Base-by-base conservation (phyloP, 92 coral and sea anemone species). In the Parazoanthus atlanticus region DNA sequence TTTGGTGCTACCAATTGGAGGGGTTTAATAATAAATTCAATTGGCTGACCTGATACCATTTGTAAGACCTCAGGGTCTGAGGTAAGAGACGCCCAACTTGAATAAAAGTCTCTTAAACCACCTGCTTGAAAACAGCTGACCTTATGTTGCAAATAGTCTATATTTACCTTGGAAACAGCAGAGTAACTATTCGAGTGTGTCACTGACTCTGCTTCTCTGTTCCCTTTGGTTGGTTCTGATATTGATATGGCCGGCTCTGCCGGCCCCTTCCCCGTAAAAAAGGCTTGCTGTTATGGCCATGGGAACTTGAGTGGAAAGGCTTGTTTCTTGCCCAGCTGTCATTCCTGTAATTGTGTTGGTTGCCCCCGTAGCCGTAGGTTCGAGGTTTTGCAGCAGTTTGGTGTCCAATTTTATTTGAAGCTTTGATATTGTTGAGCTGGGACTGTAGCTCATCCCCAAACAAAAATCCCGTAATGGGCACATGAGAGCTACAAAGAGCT, bases 381-480 rank as follows among this genome's bases (percentile, higher is more conserved):
- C n/a, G 67, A 61, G 67, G 67, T 61, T 61, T 61, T 19, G 26
- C 67, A 61, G 67, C 67, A 61, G 67, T 23, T 61, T 88, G 81
- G 11, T 61, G 67, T 61, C 67, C 67, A 61, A 61, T 61, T 61
- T 70, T 81, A 29, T 88, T 88, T 54, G 85, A 29, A 29, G 86
- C 87, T 29, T 78, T 86, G 81, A 90, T 91, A 74, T 80, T 90
- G 31, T 67, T 79, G 61, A 86, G 87, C 71, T 86, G 88, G 65
- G 88, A 79, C 84, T 49, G 90, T 11, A 90, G 87, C 79, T 90
- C 84, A 79, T 90, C 93, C 54, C 88, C 93, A 90, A 90, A 90
- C 76, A 90, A 40, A 40, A 76, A 58, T 29, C 77, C 82, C 28
- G 90, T 88, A 36, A 88, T 86, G 28, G 84, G 93, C 31, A 84